Base-by-base conservation (phyloP, 1,140 invertebrate genomes). In the Lordiphosa clarofinis region DNA sequence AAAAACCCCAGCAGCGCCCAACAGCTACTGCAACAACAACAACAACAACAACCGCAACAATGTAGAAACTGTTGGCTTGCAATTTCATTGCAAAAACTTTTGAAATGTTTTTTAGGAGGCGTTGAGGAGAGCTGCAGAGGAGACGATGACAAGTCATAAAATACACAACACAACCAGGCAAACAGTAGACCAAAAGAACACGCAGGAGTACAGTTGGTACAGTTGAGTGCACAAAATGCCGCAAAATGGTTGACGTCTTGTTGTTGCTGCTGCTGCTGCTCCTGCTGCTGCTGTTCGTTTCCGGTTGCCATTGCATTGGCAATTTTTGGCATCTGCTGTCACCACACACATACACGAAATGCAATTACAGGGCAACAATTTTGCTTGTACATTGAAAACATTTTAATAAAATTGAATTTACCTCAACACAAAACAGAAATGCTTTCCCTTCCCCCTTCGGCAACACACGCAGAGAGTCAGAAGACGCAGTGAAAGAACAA, bases 141-240 rank as follows among this genome's bases (percentile, higher is more conserved):
- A 31, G 44, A 49, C 43, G 31, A 28, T 46, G 43, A 81, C 71
- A 82, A 82, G 75, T 82, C 72, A 82, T 81, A 81, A 82, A 81
- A 66, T 82, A 72, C 72, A 70, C 56, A 82, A 49, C 38, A 72
- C 15, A 63, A 64, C 58, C 63, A 53, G 56, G 39, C 57, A 60
- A 71, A 67, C 66, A 63, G 19, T 21, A 13, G 53, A 53, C 24
- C 44, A 46, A 33, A 52, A 46, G 69, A 44, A 58, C 64, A 58
- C 19, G 28, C 47, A 67, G 50, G 48, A 39, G 31, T 39, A 43
- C 11, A 69, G 54, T 56, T 52, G 72, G 67, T 62, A 58, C 75
- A 67, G 70, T 47, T 69, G 67, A 66, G 50, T 74, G 57, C 69
- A 73, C 53, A 73, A 56, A 81, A 71, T 71, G 67, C 56, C 50